A percentile compares a stretch with the other conserved stretches of the same genome.
Evolutionary conservation across 2,888 invertebrate species (phyloP).

Genomic region (Schrankia costaestrigalis): DNA sequence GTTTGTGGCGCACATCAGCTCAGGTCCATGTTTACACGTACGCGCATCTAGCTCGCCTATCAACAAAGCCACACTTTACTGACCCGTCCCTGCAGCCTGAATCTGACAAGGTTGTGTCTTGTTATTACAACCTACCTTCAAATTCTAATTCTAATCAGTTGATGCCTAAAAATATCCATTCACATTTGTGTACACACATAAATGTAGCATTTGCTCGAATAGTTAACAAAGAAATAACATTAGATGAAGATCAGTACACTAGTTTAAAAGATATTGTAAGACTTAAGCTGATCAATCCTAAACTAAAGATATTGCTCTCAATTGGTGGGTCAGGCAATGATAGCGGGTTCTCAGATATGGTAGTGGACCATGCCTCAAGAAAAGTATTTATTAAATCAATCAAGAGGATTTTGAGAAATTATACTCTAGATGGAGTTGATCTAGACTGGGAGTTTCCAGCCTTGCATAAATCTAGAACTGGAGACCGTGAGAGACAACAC

Average conservation of each 20-base stretch:
- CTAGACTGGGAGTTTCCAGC: conserved; percentile 95
- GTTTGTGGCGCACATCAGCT: conserved; percentile 6
- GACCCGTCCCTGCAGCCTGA: not conserved
- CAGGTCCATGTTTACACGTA: conserved; percentile 6
- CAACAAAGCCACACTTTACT: not conserved
- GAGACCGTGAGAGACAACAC: conserved; percentile 82
- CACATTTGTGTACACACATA: conserved; percentile 90
- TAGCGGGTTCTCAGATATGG: conserved; percentile 86
- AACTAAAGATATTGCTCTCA: conserved; percentile 88
- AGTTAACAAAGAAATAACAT: conserved; percentile 79
- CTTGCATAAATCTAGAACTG: conserved; percentile 47
- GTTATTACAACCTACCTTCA: conserved; percentile 85
- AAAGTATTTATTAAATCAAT: conserved; percentile 82
- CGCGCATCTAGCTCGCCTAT: not conserved
- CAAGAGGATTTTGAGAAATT: conserved; percentile 72
- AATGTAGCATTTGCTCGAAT: conserved; percentile 88
- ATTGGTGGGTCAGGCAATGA: conserved; percentile 83
- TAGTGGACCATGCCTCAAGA: conserved; percentile 84
- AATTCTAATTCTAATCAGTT: conserved; percentile 50
- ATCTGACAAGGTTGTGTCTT: conserved; percentile 65
- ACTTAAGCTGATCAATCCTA: conserved; percentile 81
- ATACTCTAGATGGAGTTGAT: conserved; percentile 85
- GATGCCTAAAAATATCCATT: conserved; percentile 82
- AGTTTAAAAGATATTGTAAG: conserved; percentile 63
- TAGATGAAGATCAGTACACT: conserved; percentile 65